Conservation (phyloP, 2,797 vertebrate species). For the Melanotaenia pygmaea region DNA sequence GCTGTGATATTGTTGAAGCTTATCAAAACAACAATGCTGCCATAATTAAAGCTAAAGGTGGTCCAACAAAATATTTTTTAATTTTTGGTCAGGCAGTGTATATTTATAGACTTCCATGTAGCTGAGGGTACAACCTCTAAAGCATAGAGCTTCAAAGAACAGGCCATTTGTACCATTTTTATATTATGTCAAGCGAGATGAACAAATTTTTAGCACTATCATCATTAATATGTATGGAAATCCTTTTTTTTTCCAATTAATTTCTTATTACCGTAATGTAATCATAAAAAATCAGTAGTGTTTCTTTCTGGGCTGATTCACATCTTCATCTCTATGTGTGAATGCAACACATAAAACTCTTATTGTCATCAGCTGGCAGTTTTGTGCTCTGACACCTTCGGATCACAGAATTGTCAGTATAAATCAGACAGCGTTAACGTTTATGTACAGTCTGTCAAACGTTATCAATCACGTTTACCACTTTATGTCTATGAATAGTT, state of each 20-base stretch:
- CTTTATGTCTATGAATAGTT: neutral
- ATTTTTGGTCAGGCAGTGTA: no score
- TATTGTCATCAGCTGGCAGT: neutral
- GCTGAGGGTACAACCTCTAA: no score
- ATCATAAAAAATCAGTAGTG: neutral
- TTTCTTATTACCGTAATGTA: neutral
- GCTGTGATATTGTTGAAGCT: no score
- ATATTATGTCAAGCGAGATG: no score
- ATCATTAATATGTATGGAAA: neutral
- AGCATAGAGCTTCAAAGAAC: no score
- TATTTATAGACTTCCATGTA: no score
- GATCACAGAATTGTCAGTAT: neutral
- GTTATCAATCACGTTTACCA: neutral
- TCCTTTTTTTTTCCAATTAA: no score
- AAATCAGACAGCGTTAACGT: neutral
- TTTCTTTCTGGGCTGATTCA: neutral
- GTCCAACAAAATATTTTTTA: no score
- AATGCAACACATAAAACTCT: neutral
- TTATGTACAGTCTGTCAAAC: neutral
- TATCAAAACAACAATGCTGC: no score
- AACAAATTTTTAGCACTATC: neutral
- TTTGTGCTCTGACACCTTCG: neutral
- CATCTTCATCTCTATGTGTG: neutral
- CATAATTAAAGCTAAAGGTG: no score
- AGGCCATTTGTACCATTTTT: no score